Evolutionary conservation across 2,888 invertebrate species (phyloP).

Genomic region (Julus scanicus): DNA sequence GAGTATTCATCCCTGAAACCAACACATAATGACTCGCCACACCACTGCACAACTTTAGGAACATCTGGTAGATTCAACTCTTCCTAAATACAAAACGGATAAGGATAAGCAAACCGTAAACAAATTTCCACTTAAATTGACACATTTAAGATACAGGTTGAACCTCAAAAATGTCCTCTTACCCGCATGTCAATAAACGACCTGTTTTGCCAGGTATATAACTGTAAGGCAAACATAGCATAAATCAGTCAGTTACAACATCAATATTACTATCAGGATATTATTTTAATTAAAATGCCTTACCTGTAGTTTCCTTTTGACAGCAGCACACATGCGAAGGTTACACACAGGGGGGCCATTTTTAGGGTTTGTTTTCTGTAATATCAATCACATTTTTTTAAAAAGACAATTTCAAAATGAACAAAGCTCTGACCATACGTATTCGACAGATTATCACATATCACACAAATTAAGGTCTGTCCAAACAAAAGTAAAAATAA

Average conservation of each 20-base stretch:
- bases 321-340: conserved; percentile 85
- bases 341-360: conserved; percentile 8
- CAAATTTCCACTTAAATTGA: background rate
- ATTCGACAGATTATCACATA: too few species aligned
- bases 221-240: conserved; percentile 71
- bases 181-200: conserved; percentile 77
- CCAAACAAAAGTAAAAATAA: too few species aligned
- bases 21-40: conserved; percentile 84
- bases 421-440: too few species aligned
- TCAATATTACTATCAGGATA: background rate
- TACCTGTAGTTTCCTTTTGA: conserved; percentile 69
- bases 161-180: background rate
- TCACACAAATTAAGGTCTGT: too few species aligned
- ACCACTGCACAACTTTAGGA: conserved; percentile 84
- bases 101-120: background rate
- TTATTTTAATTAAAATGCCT: background rate
- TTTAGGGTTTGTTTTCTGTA: conserved; percentile 57
- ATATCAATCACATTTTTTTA: background rate
- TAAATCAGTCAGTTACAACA: background rate
- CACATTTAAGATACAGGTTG: too few species aligned
- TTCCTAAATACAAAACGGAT: conserved; percentile 61
- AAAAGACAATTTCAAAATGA: background rate
- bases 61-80: conserved; percentile 83
- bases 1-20: conserved; percentile 87
- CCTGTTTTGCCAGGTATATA: conserved; percentile 90